These are phyloP conservation scores for Odocoileus virginianus DNA, from an alignment of 2,113 vertebrate species.

Conservation along the genomic window DNA sequence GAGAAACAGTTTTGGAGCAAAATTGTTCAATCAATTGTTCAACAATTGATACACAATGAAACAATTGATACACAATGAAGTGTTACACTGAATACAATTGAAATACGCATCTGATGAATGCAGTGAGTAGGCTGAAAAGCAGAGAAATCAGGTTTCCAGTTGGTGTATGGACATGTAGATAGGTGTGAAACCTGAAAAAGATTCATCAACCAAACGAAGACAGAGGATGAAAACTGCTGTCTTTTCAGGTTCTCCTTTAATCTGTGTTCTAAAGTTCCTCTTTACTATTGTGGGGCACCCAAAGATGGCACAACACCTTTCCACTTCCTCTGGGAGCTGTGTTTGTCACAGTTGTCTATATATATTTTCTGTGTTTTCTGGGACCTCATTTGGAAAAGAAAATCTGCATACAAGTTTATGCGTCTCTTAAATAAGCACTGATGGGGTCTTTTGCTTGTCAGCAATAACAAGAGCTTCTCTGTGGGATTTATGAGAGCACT, in stretches of 20 bases:
- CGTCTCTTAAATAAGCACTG: neutral
- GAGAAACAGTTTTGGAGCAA: neutral
- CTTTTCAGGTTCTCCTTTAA: neutral
- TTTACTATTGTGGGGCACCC: neutral
- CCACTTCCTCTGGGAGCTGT: neutral
- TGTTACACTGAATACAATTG: neutral
- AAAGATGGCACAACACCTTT: conserved; percentile 18
- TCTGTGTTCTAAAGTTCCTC: conserved; percentile 13
- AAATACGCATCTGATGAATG: neutral
- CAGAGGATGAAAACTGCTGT: neutral
- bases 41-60: neutral
- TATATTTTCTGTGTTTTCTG: neutral
- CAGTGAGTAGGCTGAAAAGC: neutral
- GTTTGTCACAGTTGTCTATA: neutral
- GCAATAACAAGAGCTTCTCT: neutral
- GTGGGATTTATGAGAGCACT: neutral
- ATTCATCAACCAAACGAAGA: neutral
- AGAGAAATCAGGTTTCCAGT: neutral
- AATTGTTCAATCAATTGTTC: neutral
- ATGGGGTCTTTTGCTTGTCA: neutral
- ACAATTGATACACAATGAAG: neutral
- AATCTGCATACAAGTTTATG: neutral
- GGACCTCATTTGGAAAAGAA: neutral
- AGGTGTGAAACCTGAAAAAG: neutral
- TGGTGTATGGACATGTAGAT: neutral